Percentiles rank a stretch among this genome's conserved stretches.
These are phyloP conservation scores for Temnothorax unifasciatus DNA, from an alignment of 2,888 invertebrate genomes.

Conservation along the genomic window DNA sequence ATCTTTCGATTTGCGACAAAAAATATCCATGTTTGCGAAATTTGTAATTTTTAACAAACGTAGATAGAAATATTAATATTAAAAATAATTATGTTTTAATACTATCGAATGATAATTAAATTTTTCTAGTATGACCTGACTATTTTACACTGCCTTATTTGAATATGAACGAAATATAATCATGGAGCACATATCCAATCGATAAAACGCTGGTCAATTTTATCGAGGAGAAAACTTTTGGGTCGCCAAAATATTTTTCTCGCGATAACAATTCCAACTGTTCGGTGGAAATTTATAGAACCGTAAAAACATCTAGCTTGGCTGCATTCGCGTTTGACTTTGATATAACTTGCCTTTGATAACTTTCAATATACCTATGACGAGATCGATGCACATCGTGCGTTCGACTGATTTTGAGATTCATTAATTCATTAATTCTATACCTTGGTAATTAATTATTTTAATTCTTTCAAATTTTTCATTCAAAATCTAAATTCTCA, in stretches of 20 bases:
- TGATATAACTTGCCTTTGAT: conserved; percentile 7
- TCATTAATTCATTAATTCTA: conserved; percentile 10
- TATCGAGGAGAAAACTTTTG: conserved; percentile 66
- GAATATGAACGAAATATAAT: not conserved
- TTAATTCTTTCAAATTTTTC: not conserved
- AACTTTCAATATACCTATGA: conserved; percentile 23
- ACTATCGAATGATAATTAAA: not conserved
- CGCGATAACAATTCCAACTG: conserved; percentile 46
- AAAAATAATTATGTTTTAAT: not conserved
- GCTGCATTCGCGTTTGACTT: conserved; percentile 21
- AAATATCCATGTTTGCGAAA: not conserved
- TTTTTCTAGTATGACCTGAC: not conserved
- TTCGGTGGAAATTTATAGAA: conserved; percentile 60
- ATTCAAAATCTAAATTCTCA: not conserved
- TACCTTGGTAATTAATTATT: not conserved
- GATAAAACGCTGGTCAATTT: conserved; percentile 62
- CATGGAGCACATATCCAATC: conserved; percentile 42
- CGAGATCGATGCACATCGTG: not conserved
- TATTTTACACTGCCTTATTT: conserved; percentile 20
- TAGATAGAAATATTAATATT: not conserved
- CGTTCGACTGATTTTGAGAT: not conserved
- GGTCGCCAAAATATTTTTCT: conserved; percentile 65
- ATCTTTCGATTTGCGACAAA: not conserved
- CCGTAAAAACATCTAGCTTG: conserved; percentile 63
- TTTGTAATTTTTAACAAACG: not conserved